A percentile compares a stretch with the other conserved stretches of the same genome.
These are phyloP conservation scores for Amazona vittata DNA, from an alignment of 2,113 vertebrate species.

Conservation along the genomic window DNA sequence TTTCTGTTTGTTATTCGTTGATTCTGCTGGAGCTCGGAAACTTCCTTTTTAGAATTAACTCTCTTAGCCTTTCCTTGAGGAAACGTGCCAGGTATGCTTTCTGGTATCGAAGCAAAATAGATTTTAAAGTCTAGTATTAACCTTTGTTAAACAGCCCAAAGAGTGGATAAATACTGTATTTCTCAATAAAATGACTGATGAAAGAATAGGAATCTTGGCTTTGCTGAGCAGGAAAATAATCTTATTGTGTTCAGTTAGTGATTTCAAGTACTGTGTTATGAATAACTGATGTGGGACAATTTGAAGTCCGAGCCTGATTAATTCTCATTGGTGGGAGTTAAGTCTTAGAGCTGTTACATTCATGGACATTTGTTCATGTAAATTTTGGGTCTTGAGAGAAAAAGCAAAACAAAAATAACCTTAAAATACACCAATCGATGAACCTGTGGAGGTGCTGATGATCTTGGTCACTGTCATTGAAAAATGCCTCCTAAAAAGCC, in stretches of 20 bases:
- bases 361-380: not conserved
- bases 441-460: not conserved
- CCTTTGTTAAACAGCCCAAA: not conserved
- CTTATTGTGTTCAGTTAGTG: not conserved
- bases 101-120: not conserved
- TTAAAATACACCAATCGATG: not conserved
- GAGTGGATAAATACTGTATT: not conserved
- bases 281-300: not conserved
- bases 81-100: fast-evolving
- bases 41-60: not conserved
- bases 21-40: not conserved
- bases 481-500: not conserved
- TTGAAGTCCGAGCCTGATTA: not conserved
- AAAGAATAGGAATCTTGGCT: not conserved
- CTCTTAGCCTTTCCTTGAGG: not conserved
- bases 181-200: not conserved
- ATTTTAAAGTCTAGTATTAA: not conserved
- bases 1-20: not conserved
- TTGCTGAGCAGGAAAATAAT: not conserved
- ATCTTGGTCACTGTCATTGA: not conserved
- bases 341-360: not conserved
- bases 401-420: not conserved
- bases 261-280: not conserved
- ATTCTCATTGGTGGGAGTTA: not conserved
- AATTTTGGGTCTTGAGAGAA: not conserved